A percentile compares a stretch with the other conserved stretches of the same genome.
Evolutionary conservation across 1,140 invertebrate species (phyloP).

Genomic region (Pseudomyrmex flavicornis): DNA sequence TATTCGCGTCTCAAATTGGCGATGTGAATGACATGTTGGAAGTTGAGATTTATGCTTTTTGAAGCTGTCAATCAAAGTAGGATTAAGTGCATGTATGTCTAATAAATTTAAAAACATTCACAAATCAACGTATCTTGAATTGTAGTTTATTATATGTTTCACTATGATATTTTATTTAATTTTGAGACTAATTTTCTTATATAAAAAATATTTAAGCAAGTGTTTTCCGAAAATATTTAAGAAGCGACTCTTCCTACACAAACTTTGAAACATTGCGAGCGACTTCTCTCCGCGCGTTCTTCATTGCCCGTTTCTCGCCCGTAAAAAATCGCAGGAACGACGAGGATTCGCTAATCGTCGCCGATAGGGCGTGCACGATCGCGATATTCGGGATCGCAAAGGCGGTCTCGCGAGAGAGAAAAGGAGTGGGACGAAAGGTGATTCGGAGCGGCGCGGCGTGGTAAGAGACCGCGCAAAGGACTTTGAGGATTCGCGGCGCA

Average conservation of each 20-base stretch:
- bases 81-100: neutral
- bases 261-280: neutral
- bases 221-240: too few relatives aligned
- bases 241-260: neutral
- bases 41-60: neutral
- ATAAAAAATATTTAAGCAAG: too few relatives aligned
- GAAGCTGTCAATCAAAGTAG: neutral
- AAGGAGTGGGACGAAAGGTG: constrained; percentile 13
- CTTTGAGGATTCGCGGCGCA: constrained; percentile 80
- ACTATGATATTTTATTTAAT: too few relatives aligned
- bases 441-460: constrained; percentile 10
- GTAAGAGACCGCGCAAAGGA: constrained; percentile 60
- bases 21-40: neutral
- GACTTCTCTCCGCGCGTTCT: neutral
- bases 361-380: constrained; percentile 54
- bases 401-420: constrained; percentile 32
- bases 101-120: neutral
- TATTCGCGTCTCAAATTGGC: constrained; percentile 9
- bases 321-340: neutral
- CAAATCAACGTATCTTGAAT: too few relatives aligned
- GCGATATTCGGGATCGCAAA: constrained; percentile 53
- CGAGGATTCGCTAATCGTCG: constrained; percentile 38
- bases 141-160: too few relatives aligned
- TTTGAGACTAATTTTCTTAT: too few relatives aligned
- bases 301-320: neutral